A percentile compares a stretch with the other conserved stretches of the same genome.
phyloP scores from a whole-genome alignment of 1,140 invertebrate species.

The Diabrotica undecimpunctata region DNA sequence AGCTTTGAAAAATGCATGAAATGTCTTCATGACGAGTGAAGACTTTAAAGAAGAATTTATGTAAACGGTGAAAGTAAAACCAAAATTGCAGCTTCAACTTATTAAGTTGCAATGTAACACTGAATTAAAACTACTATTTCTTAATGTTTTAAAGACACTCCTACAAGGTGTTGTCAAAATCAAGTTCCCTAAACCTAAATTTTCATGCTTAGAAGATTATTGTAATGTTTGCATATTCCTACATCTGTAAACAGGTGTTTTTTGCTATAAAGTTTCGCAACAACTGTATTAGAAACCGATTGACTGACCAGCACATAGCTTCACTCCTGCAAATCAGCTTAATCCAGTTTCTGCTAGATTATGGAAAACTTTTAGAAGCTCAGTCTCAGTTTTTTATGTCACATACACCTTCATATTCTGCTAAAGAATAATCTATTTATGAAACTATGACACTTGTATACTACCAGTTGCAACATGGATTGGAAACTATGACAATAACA shows the following conservation, averaged over 20 bases:
- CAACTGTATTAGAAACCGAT: conserved; percentile 7
- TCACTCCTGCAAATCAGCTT: not conserved
- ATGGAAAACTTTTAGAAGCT: conserved; percentile 4
- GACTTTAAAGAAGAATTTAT: no score
- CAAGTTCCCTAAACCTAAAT: conserved; percentile 7
- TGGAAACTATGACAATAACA: no score
- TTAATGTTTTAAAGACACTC: conserved; percentile 4
- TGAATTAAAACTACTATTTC: conserved; percentile 9
- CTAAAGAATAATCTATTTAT: not conserved
- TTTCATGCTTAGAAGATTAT: conserved; percentile 6
- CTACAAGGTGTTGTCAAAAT: conserved; percentile 10
- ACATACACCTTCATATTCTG: not conserved
- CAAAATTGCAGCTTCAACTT: conserved; percentile 6
- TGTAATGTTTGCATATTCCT: conserved; percentile 8
- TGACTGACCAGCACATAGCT: not conserved
- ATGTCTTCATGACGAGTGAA: no score
- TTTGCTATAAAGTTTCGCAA: conserved; percentile 10
- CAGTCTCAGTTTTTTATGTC: conserved; percentile 1
- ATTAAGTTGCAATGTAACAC: conserved; percentile 13
- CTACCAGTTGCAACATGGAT: no score
- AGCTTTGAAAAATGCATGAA: no score
- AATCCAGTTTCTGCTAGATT: not conserved
- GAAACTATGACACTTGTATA: no score
- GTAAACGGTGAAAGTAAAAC: no score
- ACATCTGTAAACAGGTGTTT: conserved; percentile 16